phyloP scores from a whole-genome alignment of 37 sponge, comb jelly and placozoan species.

The Dysidea cf. avara region DNA sequence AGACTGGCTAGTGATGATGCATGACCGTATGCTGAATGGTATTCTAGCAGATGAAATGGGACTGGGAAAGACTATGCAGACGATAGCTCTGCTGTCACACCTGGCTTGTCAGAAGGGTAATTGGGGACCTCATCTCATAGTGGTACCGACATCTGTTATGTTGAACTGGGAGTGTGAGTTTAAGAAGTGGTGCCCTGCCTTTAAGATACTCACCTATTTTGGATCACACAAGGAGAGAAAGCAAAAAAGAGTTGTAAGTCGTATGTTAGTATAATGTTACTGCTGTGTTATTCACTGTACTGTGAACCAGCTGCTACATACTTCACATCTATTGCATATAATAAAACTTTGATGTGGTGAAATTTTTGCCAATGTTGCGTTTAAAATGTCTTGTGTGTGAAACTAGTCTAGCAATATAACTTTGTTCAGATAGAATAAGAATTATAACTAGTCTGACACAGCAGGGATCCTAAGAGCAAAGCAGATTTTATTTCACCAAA shows the following conservation, averaged over 20 bases:
- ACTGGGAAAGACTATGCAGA: conserved; percentile 90
- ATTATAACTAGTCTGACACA: no score
- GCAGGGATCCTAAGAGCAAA: no score
- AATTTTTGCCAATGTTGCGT: no score
- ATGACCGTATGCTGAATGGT: conserved; percentile 88
- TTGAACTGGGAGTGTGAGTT: conserved; percentile 98
- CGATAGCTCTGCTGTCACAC: conserved; percentile 95
- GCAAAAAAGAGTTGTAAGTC: conserved; percentile 83
- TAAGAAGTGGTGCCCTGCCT: conserved; percentile 99
- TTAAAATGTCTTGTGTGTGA: no score
- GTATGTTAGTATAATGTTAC: no score
- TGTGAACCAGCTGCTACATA: background rate
- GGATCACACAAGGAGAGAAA: conserved; percentile 93
- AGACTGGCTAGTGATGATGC: conserved; percentile 98
- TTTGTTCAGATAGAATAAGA: no score
- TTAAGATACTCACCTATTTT: conserved; percentile 97
- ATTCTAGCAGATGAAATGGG: conserved; percentile 99
- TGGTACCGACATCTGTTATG: conserved; percentile 97
- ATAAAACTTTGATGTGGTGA: no score
- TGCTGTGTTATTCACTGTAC: background rate
- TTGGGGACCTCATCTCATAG: conserved; percentile 99
- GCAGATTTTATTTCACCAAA: no score
- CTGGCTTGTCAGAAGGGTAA: conserved; percentile 73
- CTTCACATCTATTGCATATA: no score
- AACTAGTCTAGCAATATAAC: no score